Conservation (phyloP, 2,797 vertebrate species). For the Neosalanx taihuensis region DNA sequence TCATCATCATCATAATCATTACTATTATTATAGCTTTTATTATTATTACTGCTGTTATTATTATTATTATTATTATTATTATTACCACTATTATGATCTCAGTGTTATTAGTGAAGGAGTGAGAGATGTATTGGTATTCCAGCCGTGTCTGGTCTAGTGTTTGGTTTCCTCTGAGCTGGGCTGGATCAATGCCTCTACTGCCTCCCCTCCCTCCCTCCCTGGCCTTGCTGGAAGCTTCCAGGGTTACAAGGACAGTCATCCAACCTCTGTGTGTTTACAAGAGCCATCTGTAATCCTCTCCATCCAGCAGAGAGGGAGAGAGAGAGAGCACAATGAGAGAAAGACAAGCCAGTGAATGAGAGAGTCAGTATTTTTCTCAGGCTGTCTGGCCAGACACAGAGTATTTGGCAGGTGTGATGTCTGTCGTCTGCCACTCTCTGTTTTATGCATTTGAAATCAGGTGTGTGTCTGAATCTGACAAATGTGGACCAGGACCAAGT, state of each 20-base stretch:
- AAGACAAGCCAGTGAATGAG: neutral
- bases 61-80: too few relatives aligned
- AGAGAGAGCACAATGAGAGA: too few relatives aligned
- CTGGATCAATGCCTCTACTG: neutral
- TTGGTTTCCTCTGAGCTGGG: neutral
- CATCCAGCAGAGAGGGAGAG: slow-evolving; percentile 6
- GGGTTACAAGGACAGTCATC: slow-evolving; percentile 3
- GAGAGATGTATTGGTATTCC: neutral
- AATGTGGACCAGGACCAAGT: neutral
- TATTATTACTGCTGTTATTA: too few relatives aligned
- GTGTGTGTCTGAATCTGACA: slow-evolving; percentile 12
- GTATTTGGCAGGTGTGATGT: slow-evolving; percentile 16
- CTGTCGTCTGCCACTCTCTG: neutral
- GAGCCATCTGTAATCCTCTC: neutral
- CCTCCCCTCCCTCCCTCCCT: slow-evolving; percentile 13
- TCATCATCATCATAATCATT: neutral
- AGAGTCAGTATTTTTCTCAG: slow-evolving; percentile 8
- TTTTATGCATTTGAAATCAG: neutral
- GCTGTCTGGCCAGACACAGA: slow-evolving; percentile 3
- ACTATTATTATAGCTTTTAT: too few relatives aligned
- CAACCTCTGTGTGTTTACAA: slow-evolving; percentile 4
- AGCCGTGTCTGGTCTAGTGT: neutral
- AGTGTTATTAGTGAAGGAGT: too few relatives aligned
- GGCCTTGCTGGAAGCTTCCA: slow-evolving; percentile 22
- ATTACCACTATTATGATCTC: too few relatives aligned